Evolutionary conservation across 1,140 invertebrate species (phyloP), one percentile per base, ranked within the genome.

Genomic region (Matsumurasca onukii): DNA sequence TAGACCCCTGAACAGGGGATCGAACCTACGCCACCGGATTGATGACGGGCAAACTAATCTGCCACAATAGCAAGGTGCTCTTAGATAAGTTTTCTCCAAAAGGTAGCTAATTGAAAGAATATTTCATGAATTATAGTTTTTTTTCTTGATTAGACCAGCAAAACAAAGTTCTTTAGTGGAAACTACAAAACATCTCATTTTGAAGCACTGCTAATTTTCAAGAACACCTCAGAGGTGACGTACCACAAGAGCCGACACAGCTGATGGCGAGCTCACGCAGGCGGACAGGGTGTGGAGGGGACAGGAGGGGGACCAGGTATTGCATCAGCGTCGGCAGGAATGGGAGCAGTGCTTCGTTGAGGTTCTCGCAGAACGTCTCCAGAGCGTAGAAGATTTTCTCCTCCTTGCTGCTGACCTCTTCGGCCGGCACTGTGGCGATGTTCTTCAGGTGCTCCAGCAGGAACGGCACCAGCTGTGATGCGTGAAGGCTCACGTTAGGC

Each of bases 311-410:
- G 45, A 93, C 82, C 0, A 92, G 75, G 67, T 85, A 81, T 24
- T 87, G 85, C 90, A 94, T 92, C 15, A 93, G 76, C 0, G 83
- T 81, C 0, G 89, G 86, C 45, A 93, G 76, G 76, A 91, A 91
- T 0, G 90, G 89, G 22, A 89, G 71, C 13, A 94, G 80, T 15
- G 84, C 85, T 22, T 88, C 83, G 65, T 88, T 88, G 31, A 94
- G 78, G 79, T 92, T 91, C 78, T 92, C 90, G 75, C 89, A 91
- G 72, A 92, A 93, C 45, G 86, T 88, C 77, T 93, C 91, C 25
- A 94, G 73, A 0, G 92, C 91, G 77, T 92, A 93, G 75, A 93
- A 94, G 79, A 92, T 88, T 48, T 90, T 84, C 71, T 88, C 84
- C 0, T 89, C 72, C 3, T 57, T 51, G 2, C 68, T 64, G 2